These are phyloP conservation scores for Otus sunia DNA, from an alignment of 2,113 vertebrate species.

Conservation along the genomic window DNA sequence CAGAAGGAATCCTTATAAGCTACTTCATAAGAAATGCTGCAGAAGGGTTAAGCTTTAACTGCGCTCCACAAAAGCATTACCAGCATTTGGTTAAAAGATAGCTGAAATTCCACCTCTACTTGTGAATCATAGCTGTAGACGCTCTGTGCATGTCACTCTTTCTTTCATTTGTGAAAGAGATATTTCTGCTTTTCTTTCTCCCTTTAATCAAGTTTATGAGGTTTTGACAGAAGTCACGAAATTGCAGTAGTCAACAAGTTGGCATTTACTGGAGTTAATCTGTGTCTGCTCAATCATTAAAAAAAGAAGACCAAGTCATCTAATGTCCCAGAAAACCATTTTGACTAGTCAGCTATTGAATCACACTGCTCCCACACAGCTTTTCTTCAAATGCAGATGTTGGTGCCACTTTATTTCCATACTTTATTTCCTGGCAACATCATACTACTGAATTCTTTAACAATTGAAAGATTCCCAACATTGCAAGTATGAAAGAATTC, in stretches of 20 bases:
- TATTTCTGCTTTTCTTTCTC: neutral
- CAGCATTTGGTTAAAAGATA: neutral
- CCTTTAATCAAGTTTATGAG: neutral
- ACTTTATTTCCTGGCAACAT: neutral
- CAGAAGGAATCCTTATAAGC: neutral
- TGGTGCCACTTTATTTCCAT: neutral
- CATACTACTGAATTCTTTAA: neutral
- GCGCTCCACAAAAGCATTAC: neutral
- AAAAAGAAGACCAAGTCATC: neutral
- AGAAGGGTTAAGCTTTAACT: neutral
- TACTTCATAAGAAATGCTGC: neutral
- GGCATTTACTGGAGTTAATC: neutral
- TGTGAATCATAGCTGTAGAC: neutral
- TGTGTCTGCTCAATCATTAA: neutral
- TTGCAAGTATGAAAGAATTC: neutral
- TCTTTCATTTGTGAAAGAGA: neutral
- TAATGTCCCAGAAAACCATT: neutral
- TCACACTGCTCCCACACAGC: rapidly evolving
- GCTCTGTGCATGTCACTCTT: neutral
- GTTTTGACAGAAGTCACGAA: neutral
- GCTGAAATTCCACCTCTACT: neutral
- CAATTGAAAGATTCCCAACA: neutral
- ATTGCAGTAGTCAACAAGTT: neutral
- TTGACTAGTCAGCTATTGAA: neutral
- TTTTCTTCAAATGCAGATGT: neutral